A percentile compares a stretch with the other conserved stretches of the same genome.
Evolutionary conservation across 1,140 invertebrate species (phyloP).

Genomic region (Aporrectodea caliginosa): DNA sequence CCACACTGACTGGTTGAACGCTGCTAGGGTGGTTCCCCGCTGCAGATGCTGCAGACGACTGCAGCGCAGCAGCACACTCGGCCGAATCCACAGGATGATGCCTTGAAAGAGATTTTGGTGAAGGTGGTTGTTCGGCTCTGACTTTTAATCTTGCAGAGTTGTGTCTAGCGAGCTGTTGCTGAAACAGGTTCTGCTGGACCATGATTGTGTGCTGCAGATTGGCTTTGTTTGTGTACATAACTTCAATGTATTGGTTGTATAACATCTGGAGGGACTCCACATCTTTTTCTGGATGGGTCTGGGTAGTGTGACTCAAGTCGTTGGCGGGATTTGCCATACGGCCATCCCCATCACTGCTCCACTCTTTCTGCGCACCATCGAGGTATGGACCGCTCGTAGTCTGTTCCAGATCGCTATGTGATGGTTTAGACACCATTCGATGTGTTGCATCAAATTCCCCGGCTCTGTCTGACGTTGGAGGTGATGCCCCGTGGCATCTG

Average conservation of each 20-base stretch:
- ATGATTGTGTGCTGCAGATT: constrained; percentile 72
- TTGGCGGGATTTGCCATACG: too few relatives aligned
- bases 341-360: constrained; percentile 19
- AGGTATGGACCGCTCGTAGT: neutral
- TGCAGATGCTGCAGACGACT: neutral
- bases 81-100: neutral
- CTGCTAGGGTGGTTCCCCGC: too few relatives aligned
- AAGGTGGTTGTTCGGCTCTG: neutral
- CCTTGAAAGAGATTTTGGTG: neutral
- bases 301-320: too few relatives aligned
- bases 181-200: constrained; percentile 68
- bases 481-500: neutral
- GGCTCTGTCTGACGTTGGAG: neutral
- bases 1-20: neutral
- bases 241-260: constrained; percentile 52
- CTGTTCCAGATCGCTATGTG: constrained; percentile 21
- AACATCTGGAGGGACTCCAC: constrained; percentile 43
- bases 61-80: neutral
- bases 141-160: neutral
- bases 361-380: constrained; percentile 3
- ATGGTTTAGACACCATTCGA: neutral
- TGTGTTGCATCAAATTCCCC: neutral
- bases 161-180: constrained; percentile 49
- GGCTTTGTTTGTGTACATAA: constrained; percentile 70
- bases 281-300: too few relatives aligned